These are phyloP conservation scores for Opisthograptis luteolata DNA, from an alignment of 2,888 invertebrate species.

Conservation along the genomic window DNA sequence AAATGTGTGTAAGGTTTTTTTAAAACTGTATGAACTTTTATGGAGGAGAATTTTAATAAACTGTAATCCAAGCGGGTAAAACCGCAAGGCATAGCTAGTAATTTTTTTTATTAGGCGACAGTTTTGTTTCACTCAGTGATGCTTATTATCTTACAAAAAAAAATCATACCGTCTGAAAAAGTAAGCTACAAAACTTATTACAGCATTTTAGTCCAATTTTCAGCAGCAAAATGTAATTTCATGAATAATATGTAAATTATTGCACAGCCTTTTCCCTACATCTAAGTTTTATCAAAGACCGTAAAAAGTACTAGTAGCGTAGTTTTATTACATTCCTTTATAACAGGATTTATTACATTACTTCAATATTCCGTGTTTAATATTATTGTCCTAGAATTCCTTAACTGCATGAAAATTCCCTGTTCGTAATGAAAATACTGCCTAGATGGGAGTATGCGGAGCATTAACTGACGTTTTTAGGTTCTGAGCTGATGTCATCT, in stretches of 20 bases:
- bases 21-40: no score
- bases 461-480: conserved; percentile 40
- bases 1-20: no score
- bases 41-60: no score
- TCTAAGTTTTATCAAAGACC: conserved; percentile 5
- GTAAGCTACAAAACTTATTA: no score
- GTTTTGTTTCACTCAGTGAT: no score
- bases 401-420: conserved; percentile 39
- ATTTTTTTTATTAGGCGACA: no score
- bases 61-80: no score
- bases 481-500: background rate
- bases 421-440: conserved; percentile 43
- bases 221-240: background rate
- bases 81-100: no score
- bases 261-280: conserved; percentile 1
- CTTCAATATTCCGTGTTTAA: conserved; percentile 27
- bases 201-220: background rate
- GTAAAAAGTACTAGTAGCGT: background rate
- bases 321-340: conserved; percentile 21
- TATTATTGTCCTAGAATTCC: conserved; percentile 36
- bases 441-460: conserved; percentile 36
- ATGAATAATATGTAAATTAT: conserved; percentile 4
- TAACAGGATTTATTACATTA: conserved; percentile 30
- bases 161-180: no score
- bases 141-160: no score